Evolutionary conservation across 2,888 invertebrate species (phyloP).

Genomic region (Netelia virgata): DNA sequence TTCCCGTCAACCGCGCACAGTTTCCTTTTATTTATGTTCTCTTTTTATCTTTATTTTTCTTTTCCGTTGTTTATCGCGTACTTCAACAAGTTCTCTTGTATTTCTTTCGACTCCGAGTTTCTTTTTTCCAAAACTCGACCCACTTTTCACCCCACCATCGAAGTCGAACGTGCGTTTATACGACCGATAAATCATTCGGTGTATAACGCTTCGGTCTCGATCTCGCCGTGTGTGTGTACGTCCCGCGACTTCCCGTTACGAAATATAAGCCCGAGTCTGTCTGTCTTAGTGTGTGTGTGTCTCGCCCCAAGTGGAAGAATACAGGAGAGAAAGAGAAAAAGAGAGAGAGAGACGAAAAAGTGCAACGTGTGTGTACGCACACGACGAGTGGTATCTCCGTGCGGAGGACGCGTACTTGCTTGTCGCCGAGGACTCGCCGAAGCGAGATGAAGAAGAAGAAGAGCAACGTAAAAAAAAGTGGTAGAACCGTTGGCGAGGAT

Average conservation of each 20-base stretch:
- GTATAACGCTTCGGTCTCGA: constrained; percentile 65
- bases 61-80: neutral
- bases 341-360: constrained; percentile 44
- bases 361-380: constrained; percentile 32
- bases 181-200: constrained; percentile 78
- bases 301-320: constrained; percentile 34
- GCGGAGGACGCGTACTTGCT: constrained; percentile 34
- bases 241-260: constrained; percentile 79
- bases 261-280: constrained; percentile 64
- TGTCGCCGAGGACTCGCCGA: constrained; percentile 27
- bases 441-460: constrained; percentile 26
- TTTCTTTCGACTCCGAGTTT: no score
- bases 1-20: neutral
- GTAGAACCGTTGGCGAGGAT: constrained; percentile 66
- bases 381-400: neutral
- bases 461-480: constrained; percentile 38
- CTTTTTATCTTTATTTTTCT: constrained; percentile 13
- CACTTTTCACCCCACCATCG: constrained; percentile 58
- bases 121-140: constrained; percentile 64
- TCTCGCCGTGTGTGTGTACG: constrained; percentile 68
- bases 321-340: no score
- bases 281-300: no score
- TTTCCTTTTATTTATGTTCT: neutral
- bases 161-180: constrained; percentile 70
- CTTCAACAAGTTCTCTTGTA: no score